phyloP scores from a whole-genome alignment of 2,888 invertebrate species.

The Pocota personata region DNA sequence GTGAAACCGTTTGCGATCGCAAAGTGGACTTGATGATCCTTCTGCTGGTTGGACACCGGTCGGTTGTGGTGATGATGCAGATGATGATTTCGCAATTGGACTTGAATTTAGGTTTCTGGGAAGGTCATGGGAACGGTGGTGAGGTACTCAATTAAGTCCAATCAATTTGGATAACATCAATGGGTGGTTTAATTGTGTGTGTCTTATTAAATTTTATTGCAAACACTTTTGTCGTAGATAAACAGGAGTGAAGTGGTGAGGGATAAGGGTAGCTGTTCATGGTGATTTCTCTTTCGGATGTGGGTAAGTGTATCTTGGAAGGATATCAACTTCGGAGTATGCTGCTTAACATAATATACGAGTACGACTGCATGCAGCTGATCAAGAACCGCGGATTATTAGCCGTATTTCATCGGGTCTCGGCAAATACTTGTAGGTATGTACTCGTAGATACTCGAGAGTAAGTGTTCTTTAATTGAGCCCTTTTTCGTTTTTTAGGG shows the following conservation, averaged over 20 bases:
- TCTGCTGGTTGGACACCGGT: slow-evolving; percentile 44
- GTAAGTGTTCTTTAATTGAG: too few species aligned
- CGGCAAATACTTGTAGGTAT: too few species aligned
- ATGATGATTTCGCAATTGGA: slow-evolving; percentile 69
- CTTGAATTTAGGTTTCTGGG: slow-evolving; percentile 21
- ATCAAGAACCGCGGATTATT: too few species aligned
- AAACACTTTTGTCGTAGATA: slow-evolving; percentile 17
- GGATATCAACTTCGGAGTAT: too few species aligned
- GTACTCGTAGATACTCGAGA: too few species aligned
- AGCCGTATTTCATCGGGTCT: too few species aligned
- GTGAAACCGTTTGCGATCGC: slow-evolving; percentile 43
- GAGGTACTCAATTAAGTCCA: slow-evolving; percentile 20
- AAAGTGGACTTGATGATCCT: slow-evolving; percentile 56
- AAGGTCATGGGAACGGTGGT: slow-evolving; percentile 60
- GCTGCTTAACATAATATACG: too few species aligned
- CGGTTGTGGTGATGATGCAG: slow-evolving; percentile 46
- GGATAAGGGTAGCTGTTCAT: neutral
- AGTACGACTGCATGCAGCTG: too few species aligned
- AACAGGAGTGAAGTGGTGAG: neutral
- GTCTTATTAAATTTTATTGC: slow-evolving; percentile 33
- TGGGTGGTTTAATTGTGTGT: slow-evolving; percentile 15
- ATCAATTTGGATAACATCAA: slow-evolving; percentile 1
- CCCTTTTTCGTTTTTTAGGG: too few species aligned
- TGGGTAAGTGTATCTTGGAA: too few species aligned
- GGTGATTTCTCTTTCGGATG: neutral